A percentile compares a stretch with the other conserved stretches of the same genome.
Evolutionary conservation across 2,113 vertebrate genomes (phyloP).

Genomic region (Serinus canaria): DNA sequence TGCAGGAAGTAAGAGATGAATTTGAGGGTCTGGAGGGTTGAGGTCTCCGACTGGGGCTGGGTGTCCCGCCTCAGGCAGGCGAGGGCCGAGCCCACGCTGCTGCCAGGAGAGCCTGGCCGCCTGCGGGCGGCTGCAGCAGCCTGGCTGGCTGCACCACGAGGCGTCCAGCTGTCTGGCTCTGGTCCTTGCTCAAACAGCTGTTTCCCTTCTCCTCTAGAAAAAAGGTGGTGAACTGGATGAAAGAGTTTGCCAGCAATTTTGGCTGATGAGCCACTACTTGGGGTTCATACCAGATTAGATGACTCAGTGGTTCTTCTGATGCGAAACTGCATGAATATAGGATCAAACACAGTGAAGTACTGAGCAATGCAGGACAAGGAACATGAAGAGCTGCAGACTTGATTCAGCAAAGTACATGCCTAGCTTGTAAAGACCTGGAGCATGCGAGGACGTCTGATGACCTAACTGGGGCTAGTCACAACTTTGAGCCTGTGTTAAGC

Average conservation of each 20-base stretch:
- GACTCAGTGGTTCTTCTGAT: constrained; percentile 47
- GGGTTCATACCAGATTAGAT: constrained; percentile 46
- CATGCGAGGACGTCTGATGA: background rate
- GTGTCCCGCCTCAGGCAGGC: accelerated
- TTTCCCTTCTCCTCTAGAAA: constrained; percentile 52
- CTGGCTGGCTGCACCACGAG: background rate
- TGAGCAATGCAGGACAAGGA: background rate
- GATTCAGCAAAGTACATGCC: constrained; percentile 16
- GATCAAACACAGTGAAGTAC: background rate
- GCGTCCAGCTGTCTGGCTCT: constrained; percentile 58
- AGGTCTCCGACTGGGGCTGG: background rate
- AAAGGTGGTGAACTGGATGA: constrained; percentile 59
- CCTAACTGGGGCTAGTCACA: background rate
- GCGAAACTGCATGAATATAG: background rate
- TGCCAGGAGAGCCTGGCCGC: background rate
- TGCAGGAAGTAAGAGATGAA: background rate
- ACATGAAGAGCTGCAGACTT: background rate
- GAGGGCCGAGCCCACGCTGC: background rate
- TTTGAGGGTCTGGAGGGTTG: background rate
- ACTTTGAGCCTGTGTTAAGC: background rate
- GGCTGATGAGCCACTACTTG: constrained; percentile 18
- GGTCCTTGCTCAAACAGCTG: constrained; percentile 48
- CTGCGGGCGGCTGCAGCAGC: background rate
- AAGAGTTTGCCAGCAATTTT: constrained; percentile 34
- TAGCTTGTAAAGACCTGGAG: background rate